Evolutionary conservation across 2,113 vertebrate genomes (phyloP), one percentile per base, ranked within the genome.

Genomic region (Paratilapia polleni): DNA sequence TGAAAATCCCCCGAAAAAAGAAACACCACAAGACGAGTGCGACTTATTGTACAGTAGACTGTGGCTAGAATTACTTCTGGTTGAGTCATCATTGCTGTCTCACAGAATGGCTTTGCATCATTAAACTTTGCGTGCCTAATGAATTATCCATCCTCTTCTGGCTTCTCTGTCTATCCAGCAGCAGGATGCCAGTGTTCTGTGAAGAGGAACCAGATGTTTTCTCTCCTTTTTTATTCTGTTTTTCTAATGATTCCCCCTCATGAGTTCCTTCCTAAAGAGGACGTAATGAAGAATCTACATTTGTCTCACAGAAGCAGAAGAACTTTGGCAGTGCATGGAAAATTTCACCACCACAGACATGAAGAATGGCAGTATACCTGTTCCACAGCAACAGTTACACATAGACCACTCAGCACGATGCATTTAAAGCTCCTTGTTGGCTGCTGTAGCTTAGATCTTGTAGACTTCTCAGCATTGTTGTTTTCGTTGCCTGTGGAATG

Each of bases 131-230:
- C 54, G 2, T 68, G 75, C 75, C 80, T 81, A 81, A 93, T 89
- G 80, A 89, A 90, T 89, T 64, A 81, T 89, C 84, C 83, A 34
- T 78, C 73, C 73, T 87, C 70, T 82, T 68, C 61, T 75, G 66
- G 81, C 78, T 81, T 43, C 36, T 74, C 70, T 59, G 76, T 68
- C 62, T 88, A 12, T 78, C 58, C 41, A 61, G 61, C 84, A 74
- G 91, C 43, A 43, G 80, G 80, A 79, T 11, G 58, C 36, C 36
- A 15, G 10, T 82, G 62, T 73, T 70, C 41, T 80, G 68, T 82
- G 77, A 70, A 92, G 78, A 87, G n/a, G 64, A 89, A 79, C 74
- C 91, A 93, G 93, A 93, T 93, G 91, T 89, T 87, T 90, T 59
- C 11, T 4, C 22, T 41, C 80, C 80, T 64, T 49, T 77, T n/a